Evolutionary conservation across 2,113 vertebrate species (phyloP), one percentile per base, ranked within the genome.

Genomic region (Suricata suricatta): DNA sequence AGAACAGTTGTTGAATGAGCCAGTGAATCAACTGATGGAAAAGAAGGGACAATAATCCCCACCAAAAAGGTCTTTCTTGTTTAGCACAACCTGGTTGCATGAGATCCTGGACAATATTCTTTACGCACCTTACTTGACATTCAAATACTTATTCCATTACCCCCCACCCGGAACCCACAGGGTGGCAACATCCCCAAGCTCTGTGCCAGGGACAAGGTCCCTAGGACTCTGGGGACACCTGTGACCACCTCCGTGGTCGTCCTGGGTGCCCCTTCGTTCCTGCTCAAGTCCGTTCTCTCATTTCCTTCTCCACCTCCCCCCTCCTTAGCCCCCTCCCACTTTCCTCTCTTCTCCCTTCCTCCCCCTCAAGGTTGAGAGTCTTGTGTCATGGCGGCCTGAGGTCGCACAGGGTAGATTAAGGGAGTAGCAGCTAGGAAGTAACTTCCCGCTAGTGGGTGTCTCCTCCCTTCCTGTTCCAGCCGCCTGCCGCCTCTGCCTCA

Each of bases 191-290:
- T 69, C 41, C 31, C 77, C 88, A 74, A 69, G 79, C 38, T 95
- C 86, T 57, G 50, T 7, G 63, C 82, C 6, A 1, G 68, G 41
- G 29, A 50, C 16, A 25, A 35, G 44, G 23, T 52, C 6, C 68
- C 69, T 50, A 5, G 41, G 41, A 47, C 50, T 50, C 33, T 41
- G 3, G 8, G 35, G 27, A 19, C 0, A 3, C 12, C 35, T 60
- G 31, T 11, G 2, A 57, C 72, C 27, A 0, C 68, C 27, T n/a
- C 7, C 69, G 0, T 35, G 27, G 7, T 29, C 7, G 0, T 25
- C 47, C 13, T 68, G 31, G 19, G 9, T 2, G n/a, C 25, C 44
- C 47, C 16, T 60, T 15, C 64, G 7, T 47, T 64, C 25, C 23
- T 71, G 7, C 35, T 50, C 29, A 0, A 2, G 29, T 1, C 1